Evolutionary conservation across 2,113 vertebrate genomes (phyloP).

Genomic region (Mustelus asterias): DNA sequence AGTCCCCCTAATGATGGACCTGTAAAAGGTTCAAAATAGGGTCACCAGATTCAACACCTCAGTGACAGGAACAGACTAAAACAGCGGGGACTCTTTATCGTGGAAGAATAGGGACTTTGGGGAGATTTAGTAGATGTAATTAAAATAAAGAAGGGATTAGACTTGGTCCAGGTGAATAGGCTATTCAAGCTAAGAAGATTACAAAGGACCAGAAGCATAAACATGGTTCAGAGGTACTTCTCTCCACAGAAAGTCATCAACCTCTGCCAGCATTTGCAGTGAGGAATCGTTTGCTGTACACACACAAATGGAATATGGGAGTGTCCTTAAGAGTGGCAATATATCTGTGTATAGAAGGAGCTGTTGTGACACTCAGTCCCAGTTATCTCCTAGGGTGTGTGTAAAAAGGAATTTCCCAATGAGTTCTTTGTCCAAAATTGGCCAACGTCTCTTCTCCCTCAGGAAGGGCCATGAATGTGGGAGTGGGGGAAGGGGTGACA

Average conservation of each 20-base stretch:
- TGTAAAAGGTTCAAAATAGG: not conserved
- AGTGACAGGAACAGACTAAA: not conserved
- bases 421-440: not conserved
- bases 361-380: not conserved
- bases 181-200: too few species aligned
- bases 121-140: not conserved
- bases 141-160: not conserved
- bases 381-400: not conserved
- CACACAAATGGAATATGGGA: not conserved
- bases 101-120: not conserved
- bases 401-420: not conserved
- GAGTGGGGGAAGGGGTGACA: not conserved
- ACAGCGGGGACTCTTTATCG: not conserved
- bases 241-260: not conserved
- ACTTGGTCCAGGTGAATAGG: not conserved
- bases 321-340: not conserved
- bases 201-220: not conserved
- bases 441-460: not conserved
- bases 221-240: not conserved
- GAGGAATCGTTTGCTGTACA: not conserved
- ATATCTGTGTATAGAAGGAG: not conserved
- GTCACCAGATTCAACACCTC: not conserved
- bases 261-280: not conserved
- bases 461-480: not conserved
- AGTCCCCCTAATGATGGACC: not conserved